Evolutionary conservation across 1,140 invertebrate species (phyloP).

Genomic region (Trichonephila clavipes): DNA sequence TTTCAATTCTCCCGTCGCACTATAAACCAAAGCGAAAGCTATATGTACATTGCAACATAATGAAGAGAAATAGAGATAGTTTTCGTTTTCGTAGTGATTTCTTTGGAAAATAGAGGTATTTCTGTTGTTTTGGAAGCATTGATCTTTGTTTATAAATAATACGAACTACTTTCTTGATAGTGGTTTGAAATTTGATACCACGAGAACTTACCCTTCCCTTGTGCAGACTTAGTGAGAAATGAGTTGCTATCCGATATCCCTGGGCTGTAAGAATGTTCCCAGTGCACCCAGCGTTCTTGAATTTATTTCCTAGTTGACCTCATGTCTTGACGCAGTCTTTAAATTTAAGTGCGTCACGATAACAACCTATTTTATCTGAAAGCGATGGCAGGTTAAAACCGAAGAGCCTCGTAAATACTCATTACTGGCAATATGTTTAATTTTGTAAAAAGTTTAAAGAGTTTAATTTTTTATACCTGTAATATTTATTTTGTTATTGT

Average conservation of each 20-base stretch:
- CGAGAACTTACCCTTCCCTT: not conserved
- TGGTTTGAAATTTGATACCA: not conserved
- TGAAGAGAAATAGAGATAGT: no score
- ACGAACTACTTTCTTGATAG: not conserved
- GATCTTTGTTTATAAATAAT: not conserved
- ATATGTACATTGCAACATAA: no score
- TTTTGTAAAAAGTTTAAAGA: no score
- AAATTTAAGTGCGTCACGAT: conserved; percentile 9
- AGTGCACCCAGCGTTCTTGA: not conserved
- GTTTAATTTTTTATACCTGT: no score
- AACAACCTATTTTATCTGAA: conserved; percentile 1
- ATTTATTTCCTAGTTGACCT: conserved; percentile 31
- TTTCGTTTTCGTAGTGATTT: not conserved
- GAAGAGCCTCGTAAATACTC: no score
- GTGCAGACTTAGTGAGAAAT: not conserved
- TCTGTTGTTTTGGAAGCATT: not conserved
- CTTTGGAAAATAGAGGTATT: not conserved
- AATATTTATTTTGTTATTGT: no score
- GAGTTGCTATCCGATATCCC: not conserved
- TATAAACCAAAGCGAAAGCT: no score
- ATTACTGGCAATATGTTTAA: no score
- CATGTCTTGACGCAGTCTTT: not conserved
- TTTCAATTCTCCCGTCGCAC: no score
- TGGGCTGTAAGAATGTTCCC: not conserved
- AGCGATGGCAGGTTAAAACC: not conserved